Percentiles rank a stretch among this genome's conserved stretches.
Conservation (phyloP, 2,113 vertebrate species). For the Clarias macrocephalus region DNA sequence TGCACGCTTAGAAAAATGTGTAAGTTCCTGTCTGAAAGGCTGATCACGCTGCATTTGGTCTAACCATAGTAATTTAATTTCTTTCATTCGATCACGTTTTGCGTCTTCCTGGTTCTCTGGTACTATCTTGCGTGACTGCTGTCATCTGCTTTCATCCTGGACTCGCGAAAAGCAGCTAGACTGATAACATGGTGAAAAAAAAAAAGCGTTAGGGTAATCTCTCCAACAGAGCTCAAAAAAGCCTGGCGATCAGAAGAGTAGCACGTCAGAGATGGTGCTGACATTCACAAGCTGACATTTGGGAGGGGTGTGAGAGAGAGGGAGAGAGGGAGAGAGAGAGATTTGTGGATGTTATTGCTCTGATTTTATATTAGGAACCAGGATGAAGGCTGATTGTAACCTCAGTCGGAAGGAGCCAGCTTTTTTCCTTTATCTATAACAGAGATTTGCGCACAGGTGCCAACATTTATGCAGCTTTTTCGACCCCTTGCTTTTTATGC, state of each 20-base stretch:
- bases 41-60: not conserved
- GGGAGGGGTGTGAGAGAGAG: conserved; percentile 4
- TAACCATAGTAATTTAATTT: conserved; percentile 31
- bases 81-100: conserved; percentile 20
- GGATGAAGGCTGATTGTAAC: conserved; percentile 6
- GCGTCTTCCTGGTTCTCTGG: not conserved
- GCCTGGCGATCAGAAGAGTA: conserved; percentile 53
- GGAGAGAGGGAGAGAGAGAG: not conserved
- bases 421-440: not conserved
- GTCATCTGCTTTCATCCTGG: conserved; percentile 43
- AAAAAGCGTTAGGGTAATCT: conserved; percentile 55
- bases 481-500: not conserved
- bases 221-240: conserved; percentile 57
- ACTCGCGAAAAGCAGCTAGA: conserved; percentile 17
- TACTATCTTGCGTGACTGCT: conserved; percentile 28
- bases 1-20: not conserved
- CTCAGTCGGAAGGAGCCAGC: not conserved
- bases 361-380: conserved; percentile 9
- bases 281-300: conserved; percentile 72
- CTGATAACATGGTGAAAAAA: conserved; percentile 9
- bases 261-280: conserved; percentile 54
- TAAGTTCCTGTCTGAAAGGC: not conserved
- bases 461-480: not conserved
- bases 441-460: not conserved
- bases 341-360: conserved; percentile 17